phyloP scores from a whole-genome alignment of 2,888 invertebrate genomes.

The Polydrusus cervinus region DNA sequence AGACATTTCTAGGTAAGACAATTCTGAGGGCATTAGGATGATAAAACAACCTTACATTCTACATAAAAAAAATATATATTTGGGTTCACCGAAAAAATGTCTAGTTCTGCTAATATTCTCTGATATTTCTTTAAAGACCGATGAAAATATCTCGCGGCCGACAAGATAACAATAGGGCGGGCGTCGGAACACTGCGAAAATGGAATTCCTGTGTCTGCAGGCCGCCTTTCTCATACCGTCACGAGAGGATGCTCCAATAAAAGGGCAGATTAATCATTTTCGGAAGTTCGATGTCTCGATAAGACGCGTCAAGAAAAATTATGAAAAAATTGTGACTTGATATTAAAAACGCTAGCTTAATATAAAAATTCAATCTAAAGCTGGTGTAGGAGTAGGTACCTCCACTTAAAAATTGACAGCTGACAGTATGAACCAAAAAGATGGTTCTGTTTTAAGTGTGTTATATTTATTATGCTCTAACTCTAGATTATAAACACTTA shows the following conservation, averaged over 20 bases:
- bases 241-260: slow-evolving; percentile 41
- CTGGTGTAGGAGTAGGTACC: background rate
- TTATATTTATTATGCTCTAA: no score
- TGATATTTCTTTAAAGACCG: slow-evolving; percentile 57
- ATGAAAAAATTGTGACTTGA: slow-evolving; percentile 19
- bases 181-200: slow-evolving; percentile 60
- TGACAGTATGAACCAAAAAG: no score
- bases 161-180: slow-evolving; percentile 66
- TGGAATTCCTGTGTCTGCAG: slow-evolving; percentile 44
- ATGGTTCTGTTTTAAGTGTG: no score
- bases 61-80: no score
- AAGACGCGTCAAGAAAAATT: slow-evolving; percentile 24
- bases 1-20: no score
- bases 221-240: slow-evolving; percentile 37
- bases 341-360: slow-evolving; percentile 10
- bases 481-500: no score
- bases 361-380: slow-evolving; percentile 16
- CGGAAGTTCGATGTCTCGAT: slow-evolving; percentile 29
- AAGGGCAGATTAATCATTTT: slow-evolving; percentile 42
- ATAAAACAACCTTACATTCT: no score
- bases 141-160: slow-evolving; percentile 66
- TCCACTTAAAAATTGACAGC: no score
- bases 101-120: slow-evolving; percentile 8
- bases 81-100: background rate
- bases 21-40: no score